phyloP scores from a whole-genome alignment of 2,113 vertebrate species.

The Neoarius graeffei region DNA sequence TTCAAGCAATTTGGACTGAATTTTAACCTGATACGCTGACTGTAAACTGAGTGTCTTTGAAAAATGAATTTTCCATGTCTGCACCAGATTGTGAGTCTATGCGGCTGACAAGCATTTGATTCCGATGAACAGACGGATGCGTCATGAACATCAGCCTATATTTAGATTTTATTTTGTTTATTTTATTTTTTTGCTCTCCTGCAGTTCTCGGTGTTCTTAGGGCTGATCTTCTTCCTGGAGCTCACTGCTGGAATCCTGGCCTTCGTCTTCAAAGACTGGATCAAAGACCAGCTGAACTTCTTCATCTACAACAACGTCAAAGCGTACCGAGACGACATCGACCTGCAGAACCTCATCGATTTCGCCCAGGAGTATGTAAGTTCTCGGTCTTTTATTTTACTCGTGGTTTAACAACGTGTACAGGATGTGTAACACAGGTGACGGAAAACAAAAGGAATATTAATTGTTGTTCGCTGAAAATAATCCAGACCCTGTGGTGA shows the following conservation, averaged over 20 bases:
- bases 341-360: conserved; percentile 92
- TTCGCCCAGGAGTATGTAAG: conserved; percentile 93
- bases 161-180: not conserved
- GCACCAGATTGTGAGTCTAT: not conserved
- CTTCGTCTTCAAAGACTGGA: conserved; percentile 93
- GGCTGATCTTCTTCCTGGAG: conserved; percentile 92
- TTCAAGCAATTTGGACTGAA: too few relatives aligned
- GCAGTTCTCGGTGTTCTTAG: conserved; percentile 89
- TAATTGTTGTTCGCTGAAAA: too few relatives aligned
- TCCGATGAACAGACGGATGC: not conserved
- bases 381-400: conserved; percentile 31
- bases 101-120: not conserved
- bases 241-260: conserved; percentile 87
- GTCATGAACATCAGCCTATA: not conserved
- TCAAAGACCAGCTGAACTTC: conserved; percentile 92
- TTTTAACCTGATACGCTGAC: not conserved
- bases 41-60: not conserved
- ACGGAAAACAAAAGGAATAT: too few relatives aligned
- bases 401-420: not conserved
- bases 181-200: not conserved
- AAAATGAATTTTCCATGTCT: too few relatives aligned
- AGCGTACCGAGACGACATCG: conserved; percentile 89
- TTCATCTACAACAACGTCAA: conserved; percentile 93
- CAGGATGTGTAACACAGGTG: too few relatives aligned
- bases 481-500: too few relatives aligned